Percentiles rank a stretch among this genome's conserved stretches.
phyloP scores from a whole-genome alignment of 1,140 invertebrate species.

The Asobara japonica region DNA sequence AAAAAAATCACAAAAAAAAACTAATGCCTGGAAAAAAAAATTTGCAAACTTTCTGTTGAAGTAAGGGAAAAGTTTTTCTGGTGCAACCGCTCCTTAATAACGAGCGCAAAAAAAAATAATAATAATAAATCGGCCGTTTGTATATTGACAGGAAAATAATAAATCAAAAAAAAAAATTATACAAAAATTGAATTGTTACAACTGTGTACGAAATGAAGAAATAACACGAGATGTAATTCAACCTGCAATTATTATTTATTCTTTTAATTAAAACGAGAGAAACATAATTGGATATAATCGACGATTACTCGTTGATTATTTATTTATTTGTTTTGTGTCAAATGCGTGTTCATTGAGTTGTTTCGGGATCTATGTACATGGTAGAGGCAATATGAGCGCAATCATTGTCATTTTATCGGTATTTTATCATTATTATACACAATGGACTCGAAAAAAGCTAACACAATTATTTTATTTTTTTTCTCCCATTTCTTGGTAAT shows the following conservation, averaged over 20 bases:
- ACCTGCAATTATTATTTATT: conserved; percentile 13
- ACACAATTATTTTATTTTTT: not conserved
- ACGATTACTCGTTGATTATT: not conserved
- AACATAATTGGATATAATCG: not conserved
- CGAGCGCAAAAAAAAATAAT: conserved; percentile 37
- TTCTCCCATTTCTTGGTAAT: not conserved
- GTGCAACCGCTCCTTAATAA: too few species aligned
- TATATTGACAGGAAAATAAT: conserved; percentile 41
- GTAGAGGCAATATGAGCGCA: not conserved
- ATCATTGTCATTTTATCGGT: not conserved
- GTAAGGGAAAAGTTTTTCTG: too few species aligned
- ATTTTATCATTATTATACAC: not conserved
- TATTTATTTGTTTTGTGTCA: not conserved
- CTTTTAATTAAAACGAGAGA: not conserved
- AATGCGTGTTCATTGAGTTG: not conserved
- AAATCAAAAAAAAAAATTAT: conserved; percentile 16
- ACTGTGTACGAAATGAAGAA: conserved; percentile 15
- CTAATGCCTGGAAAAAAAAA: too few species aligned
- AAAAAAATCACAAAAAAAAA: too few species aligned
- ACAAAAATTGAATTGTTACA: conserved; percentile 27
- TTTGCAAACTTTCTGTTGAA: too few species aligned
- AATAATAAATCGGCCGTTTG: conserved; percentile 35
- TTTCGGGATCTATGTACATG: not conserved
- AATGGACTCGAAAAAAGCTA: not conserved
- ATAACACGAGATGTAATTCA: conserved; percentile 1